Percentiles rank a stretch among this genome's conserved stretches.
Evolutionary conservation across 2,113 vertebrate species (phyloP).

Genomic region (Lontra canadensis): DNA sequence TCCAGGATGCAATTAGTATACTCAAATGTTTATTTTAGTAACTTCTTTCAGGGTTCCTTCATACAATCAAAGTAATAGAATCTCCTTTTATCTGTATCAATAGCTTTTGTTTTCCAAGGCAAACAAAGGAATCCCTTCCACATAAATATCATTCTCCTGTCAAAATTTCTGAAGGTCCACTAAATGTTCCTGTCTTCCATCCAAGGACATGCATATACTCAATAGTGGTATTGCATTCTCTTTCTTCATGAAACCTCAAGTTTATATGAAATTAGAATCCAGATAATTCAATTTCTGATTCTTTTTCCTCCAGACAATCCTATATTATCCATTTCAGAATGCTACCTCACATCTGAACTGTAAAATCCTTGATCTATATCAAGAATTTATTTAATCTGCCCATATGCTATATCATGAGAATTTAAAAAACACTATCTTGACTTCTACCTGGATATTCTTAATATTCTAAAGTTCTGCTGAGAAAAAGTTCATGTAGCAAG

Average conservation of each 20-base stretch:
- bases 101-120: neutral
- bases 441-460: neutral
- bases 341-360: neutral
- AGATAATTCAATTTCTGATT: neutral
- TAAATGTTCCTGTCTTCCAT: neutral
- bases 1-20: neutral
- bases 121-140: neutral
- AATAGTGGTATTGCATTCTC: neutral
- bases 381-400: neutral
- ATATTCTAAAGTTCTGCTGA: slow-evolving; percentile 17
- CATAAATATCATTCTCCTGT: neutral
- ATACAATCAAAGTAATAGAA: neutral
- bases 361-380: neutral
- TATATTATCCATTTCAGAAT: neutral
- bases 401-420: neutral
- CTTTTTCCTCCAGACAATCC: neutral
- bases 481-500: slow-evolving; percentile 39
- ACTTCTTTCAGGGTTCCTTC: neutral
- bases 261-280: neutral
- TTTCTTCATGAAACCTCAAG: neutral
- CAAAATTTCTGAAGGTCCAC: neutral
- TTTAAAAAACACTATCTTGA: neutral
- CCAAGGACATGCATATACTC: neutral
- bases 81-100: neutral
- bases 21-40: neutral